Evolutionary conservation across 2,888 invertebrate species (phyloP), one percentile per base, ranked within the genome.

Genomic region (Hypomecis punctinalis): DNA sequence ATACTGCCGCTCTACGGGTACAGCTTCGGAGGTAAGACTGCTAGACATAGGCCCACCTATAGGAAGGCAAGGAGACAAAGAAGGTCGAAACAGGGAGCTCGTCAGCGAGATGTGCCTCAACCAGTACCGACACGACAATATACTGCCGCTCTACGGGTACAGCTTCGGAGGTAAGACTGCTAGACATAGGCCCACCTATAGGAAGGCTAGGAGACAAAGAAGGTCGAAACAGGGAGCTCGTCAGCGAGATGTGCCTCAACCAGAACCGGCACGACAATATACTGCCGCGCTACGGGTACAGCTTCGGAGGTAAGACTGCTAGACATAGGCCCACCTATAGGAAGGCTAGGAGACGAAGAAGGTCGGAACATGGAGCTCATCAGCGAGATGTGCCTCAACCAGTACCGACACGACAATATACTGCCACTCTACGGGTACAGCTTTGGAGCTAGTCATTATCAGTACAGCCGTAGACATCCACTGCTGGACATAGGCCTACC

Each of bases 231-330:
- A 81, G 82, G 48, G 91, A 93, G 66, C 68, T 91, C 35, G 86
- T 91, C 11, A 65, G 89, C 0, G 98, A 98, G 85, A 93, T 98
- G 83, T 96, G 96, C 79, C 92, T 97, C 59, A 97, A 97, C 82
- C 95, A 96, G 55, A 97, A 96, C 80, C 93, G 98, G 0, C 98
- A 99, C 81, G 98, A 98, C 80, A 98, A 99, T 80, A 97, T 99
- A 71, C 91, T 99, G 54, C 96, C 97, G 0, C 85, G 98, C 5
- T 98, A 98, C 78, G 98, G 97, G 1, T 98, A 96, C 78, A 97
- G 97, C 76, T 91, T 96, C 46, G 95, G 95, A 76, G 96, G 94
- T 80, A 70, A 57, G 68, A n/a, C n/a, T n/a, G n/a, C n/a, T n/a
- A n/a, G n/a, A n/a, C n/a, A n/a, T n/a, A n/a, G n/a, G n/a, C n/a